phyloP scores from a whole-genome alignment of 2,888 invertebrate genomes.

The Hypomecis punctinalis region DNA sequence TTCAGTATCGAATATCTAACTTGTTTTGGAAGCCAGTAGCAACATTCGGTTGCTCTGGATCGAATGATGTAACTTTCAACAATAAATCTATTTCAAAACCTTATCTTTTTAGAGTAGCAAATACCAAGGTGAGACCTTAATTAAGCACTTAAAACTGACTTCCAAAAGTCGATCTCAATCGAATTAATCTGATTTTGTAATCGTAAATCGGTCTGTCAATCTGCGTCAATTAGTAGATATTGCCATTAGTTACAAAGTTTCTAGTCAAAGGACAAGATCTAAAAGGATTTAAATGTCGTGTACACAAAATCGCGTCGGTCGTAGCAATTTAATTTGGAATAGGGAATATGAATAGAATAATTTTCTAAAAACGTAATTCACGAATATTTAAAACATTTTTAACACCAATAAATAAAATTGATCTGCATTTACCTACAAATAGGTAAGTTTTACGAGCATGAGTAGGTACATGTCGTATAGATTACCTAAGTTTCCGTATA shows the following conservation, averaged over 20 bases:
- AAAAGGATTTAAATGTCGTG: background rate
- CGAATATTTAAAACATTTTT: no score
- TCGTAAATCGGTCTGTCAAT: conserved; percentile 23
- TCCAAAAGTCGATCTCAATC: conserved; percentile 25
- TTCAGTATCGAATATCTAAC: conserved; percentile 34
- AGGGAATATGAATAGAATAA: no score
- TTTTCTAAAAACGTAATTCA: no score
- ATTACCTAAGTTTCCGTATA: no score
- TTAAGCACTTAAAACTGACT: conserved; percentile 28
- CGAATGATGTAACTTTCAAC: conserved; percentile 23
- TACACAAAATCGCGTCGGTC: background rate
- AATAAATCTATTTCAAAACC: conserved; percentile 33
- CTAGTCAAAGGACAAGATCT: conserved; percentile 11
- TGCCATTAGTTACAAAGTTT: conserved; percentile 16
- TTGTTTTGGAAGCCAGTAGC: conserved; percentile 32
- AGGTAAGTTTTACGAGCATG: no score
- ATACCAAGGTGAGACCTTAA: conserved; percentile 32
- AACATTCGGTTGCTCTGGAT: conserved; percentile 28
- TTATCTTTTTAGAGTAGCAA: conserved; percentile 22
- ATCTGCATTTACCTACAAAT: no score
- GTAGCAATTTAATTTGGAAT: no score
- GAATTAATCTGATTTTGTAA: conserved; percentile 30
- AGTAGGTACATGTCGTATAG: no score
- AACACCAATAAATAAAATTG: no score
- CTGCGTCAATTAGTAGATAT: conserved; percentile 17